A percentile compares a stretch with the other conserved stretches of the same genome.
These are phyloP conservation scores for Chrysomela aeneicollis DNA, from an alignment of 2,888 invertebrate species.

Conservation along the genomic window DNA sequence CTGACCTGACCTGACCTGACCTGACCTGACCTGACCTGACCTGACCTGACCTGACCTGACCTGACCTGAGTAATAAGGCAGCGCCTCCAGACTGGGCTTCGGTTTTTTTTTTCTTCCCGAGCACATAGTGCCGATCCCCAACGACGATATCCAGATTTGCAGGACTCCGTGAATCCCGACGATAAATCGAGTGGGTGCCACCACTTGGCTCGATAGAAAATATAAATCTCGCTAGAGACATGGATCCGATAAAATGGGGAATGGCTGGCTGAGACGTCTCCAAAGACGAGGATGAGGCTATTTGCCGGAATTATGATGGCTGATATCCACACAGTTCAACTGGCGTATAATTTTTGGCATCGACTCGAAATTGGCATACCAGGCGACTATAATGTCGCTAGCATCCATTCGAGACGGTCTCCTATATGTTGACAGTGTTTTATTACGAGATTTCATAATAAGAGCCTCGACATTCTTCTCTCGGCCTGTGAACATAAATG, in stretches of 20 bases:
- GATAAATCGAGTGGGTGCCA: background rate
- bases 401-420: too few species aligned
- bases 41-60: too few species aligned
- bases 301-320: slow-evolving; percentile 3
- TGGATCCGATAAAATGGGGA: slow-evolving; percentile 9
- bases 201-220: slow-evolving; percentile 17
- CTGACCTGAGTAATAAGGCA: too few species aligned
- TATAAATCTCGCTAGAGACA: slow-evolving; percentile 14
- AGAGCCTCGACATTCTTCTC: too few species aligned
- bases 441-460: too few species aligned
- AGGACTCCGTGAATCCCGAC: background rate
- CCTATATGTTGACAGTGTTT: too few species aligned
- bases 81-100: too few species aligned
- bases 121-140: background rate
- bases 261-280: background rate
- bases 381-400: too few species aligned
- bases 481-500: too few species aligned
- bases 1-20: too few species aligned
- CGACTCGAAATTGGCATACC: background rate
- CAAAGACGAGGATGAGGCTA: slow-evolving; percentile 6
- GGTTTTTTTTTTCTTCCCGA: too few species aligned
- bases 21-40: too few species aligned
- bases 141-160: background rate
- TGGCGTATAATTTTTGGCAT: background rate
- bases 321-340: background rate